These are phyloP conservation scores for Ditylenchus weischeri DNA, from an alignment of 2,888 invertebrate genomes.

Conservation along the genomic window DNA sequence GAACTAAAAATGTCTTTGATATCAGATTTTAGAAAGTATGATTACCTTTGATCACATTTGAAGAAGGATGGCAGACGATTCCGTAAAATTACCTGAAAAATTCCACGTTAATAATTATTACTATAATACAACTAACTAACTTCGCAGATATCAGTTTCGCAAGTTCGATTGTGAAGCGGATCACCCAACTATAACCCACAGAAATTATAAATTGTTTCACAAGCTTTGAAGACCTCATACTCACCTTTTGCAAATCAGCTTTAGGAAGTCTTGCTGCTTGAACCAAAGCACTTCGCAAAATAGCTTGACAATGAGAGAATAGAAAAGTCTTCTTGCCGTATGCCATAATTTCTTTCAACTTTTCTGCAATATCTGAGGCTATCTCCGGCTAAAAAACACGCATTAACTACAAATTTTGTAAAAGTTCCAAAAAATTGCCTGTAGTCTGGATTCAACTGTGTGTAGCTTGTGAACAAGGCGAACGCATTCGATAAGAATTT, in stretches of 20 bases:
- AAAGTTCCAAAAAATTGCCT: background rate
- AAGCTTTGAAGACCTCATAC: background rate
- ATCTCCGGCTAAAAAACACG: too few species aligned
- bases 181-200: conserved; percentile 10
- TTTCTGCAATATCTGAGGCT: background rate
- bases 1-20: background rate
- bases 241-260: conserved; percentile 21
- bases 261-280: conserved; percentile 22
- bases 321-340: conserved; percentile 14
- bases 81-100: conserved; percentile 12
- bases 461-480: conserved; percentile 14
- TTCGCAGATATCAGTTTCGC: too few species aligned
- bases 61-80: conserved; percentile 12
- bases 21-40: too few species aligned
- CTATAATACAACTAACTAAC: too few species aligned
- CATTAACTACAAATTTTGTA: background rate
- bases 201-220: background rate
- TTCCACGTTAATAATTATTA: too few species aligned
- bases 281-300: conserved; percentile 17
- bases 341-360: conserved; percentile 1
- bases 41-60: conserved; percentile 6
- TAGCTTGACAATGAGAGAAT: conserved; percentile 8
- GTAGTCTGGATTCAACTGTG: background rate
- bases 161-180: conserved; percentile 16
- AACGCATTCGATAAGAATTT: conserved; percentile 10